A percentile compares a stretch with the other conserved stretches of the same genome.
Conservation (phyloP, 2,888 invertebrate species). For the Cheilosia variabilis region DNA sequence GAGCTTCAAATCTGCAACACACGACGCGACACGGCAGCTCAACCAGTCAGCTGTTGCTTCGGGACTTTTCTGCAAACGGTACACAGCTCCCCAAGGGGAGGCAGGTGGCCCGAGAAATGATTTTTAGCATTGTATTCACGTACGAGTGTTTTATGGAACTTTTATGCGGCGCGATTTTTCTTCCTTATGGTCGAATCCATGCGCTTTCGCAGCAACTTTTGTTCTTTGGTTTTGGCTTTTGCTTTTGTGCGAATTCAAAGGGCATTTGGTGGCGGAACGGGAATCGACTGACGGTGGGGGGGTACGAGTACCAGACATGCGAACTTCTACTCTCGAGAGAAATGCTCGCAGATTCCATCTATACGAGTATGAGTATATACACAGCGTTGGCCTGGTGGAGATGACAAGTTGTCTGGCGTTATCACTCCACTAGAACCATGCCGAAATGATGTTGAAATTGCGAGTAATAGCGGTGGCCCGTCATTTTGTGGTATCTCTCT, state of each 20-base stretch:
- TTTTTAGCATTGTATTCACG: slow-evolving; percentile 26
- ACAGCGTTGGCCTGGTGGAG: not conserved
- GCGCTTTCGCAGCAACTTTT: slow-evolving; percentile 62
- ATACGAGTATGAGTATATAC: not conserved
- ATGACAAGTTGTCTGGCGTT: slow-evolving; percentile 32
- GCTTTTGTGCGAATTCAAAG: slow-evolving; percentile 17
- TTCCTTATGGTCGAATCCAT: slow-evolving; percentile 37
- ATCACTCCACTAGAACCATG: slow-evolving; percentile 27
- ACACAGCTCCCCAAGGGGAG: slow-evolving; percentile 29
- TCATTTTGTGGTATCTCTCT: slow-evolving; percentile 47
- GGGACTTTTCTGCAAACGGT: slow-evolving; percentile 60
- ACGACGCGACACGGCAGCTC: slow-evolving; percentile 7
- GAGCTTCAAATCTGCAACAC: slow-evolving; percentile 58
- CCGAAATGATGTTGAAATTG: slow-evolving; percentile 42
- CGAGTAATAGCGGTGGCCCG: slow-evolving; percentile 29
- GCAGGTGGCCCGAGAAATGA: slow-evolving; percentile 28
- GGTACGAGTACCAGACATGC: slow-evolving; percentile 51
- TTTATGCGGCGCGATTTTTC: slow-evolving; percentile 51
- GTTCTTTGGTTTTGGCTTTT: slow-evolving; percentile 61
- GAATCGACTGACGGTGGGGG: slow-evolving; percentile 2
- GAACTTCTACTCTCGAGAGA: slow-evolving; percentile 53
- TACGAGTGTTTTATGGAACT: slow-evolving; percentile 52
- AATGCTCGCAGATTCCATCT: slow-evolving; percentile 27
- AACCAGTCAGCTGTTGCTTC: slow-evolving; percentile 69
- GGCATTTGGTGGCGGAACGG: slow-evolving; percentile 11